Evolutionary conservation across 2,113 vertebrate genomes (phyloP).

Genomic region (Atherinomorus stipes): DNA sequence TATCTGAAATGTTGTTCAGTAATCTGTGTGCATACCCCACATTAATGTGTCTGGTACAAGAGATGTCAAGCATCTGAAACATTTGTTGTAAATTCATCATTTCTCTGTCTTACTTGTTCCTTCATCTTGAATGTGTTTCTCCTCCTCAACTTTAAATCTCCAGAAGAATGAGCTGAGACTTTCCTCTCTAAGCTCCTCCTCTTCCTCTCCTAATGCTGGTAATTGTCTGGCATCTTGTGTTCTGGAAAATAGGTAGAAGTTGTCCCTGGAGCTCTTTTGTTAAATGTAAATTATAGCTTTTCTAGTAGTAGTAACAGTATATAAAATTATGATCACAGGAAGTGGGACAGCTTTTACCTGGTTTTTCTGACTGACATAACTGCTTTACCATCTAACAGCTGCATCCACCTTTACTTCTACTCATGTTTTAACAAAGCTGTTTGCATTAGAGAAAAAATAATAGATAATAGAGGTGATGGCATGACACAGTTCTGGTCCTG

Average conservation of each 20-base stretch:
- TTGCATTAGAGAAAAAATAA: neutral
- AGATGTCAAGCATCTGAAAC: slow-evolving; percentile 19
- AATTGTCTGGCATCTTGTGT: slow-evolving; percentile 76
- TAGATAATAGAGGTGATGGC: slow-evolving; percentile 13
- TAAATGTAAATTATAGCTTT: neutral
- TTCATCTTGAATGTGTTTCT: slow-evolving; percentile 58
- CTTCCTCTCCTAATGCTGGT: slow-evolving; percentile 82
- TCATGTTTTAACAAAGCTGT: neutral
- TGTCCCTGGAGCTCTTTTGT: slow-evolving; percentile 29
- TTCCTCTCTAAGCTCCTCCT: slow-evolving; percentile 86
- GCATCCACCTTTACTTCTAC: neutral
- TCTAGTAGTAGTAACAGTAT: too few relatives aligned
- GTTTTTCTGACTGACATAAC: slow-evolving; percentile 42
- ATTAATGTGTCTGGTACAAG: slow-evolving; percentile 9
- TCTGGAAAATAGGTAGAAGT: slow-evolving; percentile 35
- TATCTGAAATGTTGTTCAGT: neutral
- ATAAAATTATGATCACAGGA: neutral
- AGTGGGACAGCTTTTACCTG: slow-evolving; percentile 56
- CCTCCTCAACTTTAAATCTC: slow-evolving; percentile 53
- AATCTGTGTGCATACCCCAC: slow-evolving; percentile 18
- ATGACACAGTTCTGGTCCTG: neutral
- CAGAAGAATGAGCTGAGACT: slow-evolving; percentile 88
- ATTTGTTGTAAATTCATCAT: slow-evolving; percentile 46
- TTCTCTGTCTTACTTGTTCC: slow-evolving; percentile 57
- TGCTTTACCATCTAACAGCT: slow-evolving; percentile 39